Conservation (phyloP, 2,113 vertebrate genomes). For the Chaetorhynchus papuensis region DNA sequence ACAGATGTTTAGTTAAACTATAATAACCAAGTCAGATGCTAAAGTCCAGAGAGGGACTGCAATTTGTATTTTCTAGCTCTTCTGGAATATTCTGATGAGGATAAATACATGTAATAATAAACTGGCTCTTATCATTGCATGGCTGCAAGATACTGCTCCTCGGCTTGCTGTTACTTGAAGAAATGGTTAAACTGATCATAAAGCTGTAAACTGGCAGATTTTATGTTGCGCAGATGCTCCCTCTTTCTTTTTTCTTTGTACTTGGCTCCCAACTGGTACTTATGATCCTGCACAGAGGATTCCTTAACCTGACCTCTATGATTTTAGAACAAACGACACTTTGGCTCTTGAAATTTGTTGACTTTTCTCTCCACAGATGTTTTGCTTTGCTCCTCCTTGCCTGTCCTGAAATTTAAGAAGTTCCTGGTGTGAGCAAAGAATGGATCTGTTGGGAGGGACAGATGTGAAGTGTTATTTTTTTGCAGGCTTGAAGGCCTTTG, state of each 20-base stretch:
- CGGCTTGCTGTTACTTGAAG: neutral
- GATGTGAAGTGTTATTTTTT: neutral
- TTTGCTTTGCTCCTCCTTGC: slow-evolving; percentile 62
- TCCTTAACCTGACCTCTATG: slow-evolving; percentile 41
- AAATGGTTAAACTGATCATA: neutral
- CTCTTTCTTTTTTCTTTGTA: slow-evolving; percentile 29
- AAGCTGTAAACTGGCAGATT: neutral
- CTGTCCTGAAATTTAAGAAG: slow-evolving; percentile 68
- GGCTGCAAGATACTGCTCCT: neutral
- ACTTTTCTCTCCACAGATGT: slow-evolving; percentile 66
- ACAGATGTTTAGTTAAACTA: neutral
- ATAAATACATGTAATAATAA: neutral
- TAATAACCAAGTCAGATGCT: neutral
- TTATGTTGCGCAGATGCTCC: slow-evolving; percentile 28
- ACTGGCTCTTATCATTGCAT: neutral
- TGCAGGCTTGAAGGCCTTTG: neutral
- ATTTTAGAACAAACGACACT: slow-evolving; percentile 45
- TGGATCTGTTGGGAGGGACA: neutral
- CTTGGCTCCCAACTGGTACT: slow-evolving; percentile 44
- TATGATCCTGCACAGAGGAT: slow-evolving; percentile 36
- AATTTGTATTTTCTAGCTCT: neutral
- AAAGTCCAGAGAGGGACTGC: neutral
- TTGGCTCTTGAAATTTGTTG: slow-evolving; percentile 67
- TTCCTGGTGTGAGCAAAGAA: slow-evolving; percentile 9
- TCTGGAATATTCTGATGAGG: neutral